phyloP scores from a whole-genome alignment of 2,113 vertebrate species.

The Oriolus oriolus region DNA sequence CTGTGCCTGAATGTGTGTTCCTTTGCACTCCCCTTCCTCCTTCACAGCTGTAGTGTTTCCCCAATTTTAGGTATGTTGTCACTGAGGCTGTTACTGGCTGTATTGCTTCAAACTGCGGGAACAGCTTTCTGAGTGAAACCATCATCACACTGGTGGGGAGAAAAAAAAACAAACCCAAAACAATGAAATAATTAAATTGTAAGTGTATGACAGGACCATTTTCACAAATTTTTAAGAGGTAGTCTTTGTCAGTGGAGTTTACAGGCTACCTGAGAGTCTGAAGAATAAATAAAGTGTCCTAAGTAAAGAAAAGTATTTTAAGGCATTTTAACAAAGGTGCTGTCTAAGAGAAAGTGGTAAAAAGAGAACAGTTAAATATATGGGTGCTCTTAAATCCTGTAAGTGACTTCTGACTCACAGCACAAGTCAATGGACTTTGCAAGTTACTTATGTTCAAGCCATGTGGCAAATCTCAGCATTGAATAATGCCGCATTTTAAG shows the following conservation, averaged over 20 bases:
- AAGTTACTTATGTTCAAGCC: neutral
- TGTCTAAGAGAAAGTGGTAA: neutral
- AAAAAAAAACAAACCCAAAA: fast-evolving
- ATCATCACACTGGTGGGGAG: neutral
- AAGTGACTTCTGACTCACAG: conserved; percentile 1
- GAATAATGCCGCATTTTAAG: neutral
- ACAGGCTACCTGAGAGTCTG: neutral
- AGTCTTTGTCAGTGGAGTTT: neutral
- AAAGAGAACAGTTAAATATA: conserved; percentile 1
- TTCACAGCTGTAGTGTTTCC: neutral
- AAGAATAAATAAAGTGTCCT: neutral
- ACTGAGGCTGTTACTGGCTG: neutral
- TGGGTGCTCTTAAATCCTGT: neutral
- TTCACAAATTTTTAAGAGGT: neutral
- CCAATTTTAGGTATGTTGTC: neutral
- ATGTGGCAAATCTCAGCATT: neutral
- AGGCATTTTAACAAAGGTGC: neutral
- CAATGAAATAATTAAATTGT: neutral
- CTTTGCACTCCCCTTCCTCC: neutral
- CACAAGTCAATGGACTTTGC: neutral
- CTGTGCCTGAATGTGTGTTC: neutral
- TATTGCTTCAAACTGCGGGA: neutral
- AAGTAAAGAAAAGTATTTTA: neutral
- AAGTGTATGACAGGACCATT: neutral
- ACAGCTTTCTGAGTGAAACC: neutral